Evolutionary conservation across 23 tunicate species (phyloP).

Genomic region (Halocynthia roretzi): DNA sequence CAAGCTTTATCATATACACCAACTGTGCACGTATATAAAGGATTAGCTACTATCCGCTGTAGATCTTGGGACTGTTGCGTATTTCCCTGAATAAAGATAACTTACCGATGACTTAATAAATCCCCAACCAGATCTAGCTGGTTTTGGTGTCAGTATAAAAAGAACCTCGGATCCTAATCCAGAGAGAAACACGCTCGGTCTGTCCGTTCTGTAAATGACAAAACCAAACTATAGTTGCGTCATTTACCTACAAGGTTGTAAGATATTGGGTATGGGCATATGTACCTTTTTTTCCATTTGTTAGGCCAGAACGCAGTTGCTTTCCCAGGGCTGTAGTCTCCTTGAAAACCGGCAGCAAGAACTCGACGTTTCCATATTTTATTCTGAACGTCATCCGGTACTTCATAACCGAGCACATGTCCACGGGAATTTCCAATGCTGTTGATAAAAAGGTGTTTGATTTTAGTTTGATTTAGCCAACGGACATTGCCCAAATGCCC

Average conservation of each 20-base stretch:
- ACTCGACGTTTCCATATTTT: slow-evolving; percentile 71
- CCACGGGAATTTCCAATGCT: slow-evolving; percentile 79
- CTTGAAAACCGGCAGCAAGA: slow-evolving; percentile 82
- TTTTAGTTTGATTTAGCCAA: not conserved
- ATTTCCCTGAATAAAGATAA: too few relatives aligned
- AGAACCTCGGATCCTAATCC: slow-evolving; percentile 75
- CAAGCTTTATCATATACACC: too few relatives aligned
- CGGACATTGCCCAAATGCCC: too few relatives aligned
- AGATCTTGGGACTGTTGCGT: too few relatives aligned
- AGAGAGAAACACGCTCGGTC: slow-evolving; percentile 87
- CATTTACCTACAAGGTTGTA: not conserved
- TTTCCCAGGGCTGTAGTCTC: slow-evolving; percentile 88
- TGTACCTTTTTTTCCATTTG: slow-evolving; percentile 70
- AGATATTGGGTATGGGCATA: not conserved
- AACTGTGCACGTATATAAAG: too few relatives aligned
- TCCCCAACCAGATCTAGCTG: slow-evolving; percentile 72
- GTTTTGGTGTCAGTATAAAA: slow-evolving; percentile 73
- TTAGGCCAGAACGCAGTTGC: slow-evolving; percentile 87
- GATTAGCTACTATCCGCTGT: too few relatives aligned
- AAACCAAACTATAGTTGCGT: not conserved
- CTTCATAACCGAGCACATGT: slow-evolving; percentile 85
- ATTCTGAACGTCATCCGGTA: slow-evolving; percentile 80
- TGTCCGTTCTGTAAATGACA: slow-evolving; percentile 43
- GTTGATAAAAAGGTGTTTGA: not conserved
- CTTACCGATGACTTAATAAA: slow-evolving; percentile 70